phyloP scores from a whole-genome alignment of 2,888 invertebrate genomes.

The Pachymerium ferrugineum region DNA sequence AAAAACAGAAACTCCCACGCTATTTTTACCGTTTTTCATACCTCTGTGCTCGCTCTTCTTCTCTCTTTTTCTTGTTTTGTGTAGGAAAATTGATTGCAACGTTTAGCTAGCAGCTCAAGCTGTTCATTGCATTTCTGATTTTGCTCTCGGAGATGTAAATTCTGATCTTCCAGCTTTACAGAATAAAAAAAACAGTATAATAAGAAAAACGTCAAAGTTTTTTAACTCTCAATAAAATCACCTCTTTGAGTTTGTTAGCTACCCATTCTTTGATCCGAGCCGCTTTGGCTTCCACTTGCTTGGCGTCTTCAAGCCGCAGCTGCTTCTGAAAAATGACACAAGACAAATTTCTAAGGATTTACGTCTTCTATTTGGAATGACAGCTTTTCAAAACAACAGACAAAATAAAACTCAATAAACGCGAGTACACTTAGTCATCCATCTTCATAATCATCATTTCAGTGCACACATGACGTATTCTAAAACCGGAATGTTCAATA shows the following conservation, averaged over 20 bases:
- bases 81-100: conserved; percentile 59
- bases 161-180: conserved; percentile 82
- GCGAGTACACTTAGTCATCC: not conserved
- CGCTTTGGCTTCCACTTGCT: conserved; percentile 91
- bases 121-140: conserved; percentile 95
- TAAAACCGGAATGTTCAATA: not conserved
- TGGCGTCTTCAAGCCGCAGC: conserved; percentile 82
- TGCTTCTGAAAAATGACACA: conserved; percentile 56
- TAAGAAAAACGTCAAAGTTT: not conserved
- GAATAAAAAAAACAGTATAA: conserved; percentile 2
- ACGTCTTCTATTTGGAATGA: not conserved
- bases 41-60: conserved; percentile 46
- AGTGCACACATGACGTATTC: not conserved
- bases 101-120: conserved; percentile 78
- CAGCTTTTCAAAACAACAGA: not conserved
- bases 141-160: conserved; percentile 83
- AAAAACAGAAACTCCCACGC: too few species aligned
- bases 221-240: conserved; percentile 41
- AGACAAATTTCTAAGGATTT: not conserved
- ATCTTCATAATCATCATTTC: not conserved
- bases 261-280: conserved; percentile 98
- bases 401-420: not conserved
- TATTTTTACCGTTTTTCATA: too few species aligned
- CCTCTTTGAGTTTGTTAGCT: conserved; percentile 85
- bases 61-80: not conserved